A percentile compares a stretch with the other conserved stretches of the same genome.
Conservation (phyloP, 2,888 invertebrate genomes). For the Cremastinae sp. region DNA sequence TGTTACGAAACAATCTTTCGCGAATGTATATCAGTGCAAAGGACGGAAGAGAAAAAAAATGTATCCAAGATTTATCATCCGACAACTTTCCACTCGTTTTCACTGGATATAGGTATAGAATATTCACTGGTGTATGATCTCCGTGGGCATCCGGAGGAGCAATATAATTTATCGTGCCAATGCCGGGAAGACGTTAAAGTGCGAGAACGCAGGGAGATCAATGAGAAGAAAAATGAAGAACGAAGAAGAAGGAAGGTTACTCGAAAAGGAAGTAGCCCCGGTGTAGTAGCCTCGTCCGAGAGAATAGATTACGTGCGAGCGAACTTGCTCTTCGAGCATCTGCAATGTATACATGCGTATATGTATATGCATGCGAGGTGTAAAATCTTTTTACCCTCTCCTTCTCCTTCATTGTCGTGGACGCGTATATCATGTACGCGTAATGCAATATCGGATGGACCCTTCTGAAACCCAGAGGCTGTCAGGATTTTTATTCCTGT, state of each 20-base stretch:
- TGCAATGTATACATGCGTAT: background rate
- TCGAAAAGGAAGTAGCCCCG: conserved; percentile 30
- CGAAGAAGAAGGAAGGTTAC: conserved; percentile 9
- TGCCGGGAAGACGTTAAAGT: conserved; percentile 50
- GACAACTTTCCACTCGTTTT: conserved; percentile 41
- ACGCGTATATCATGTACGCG: conserved; percentile 72
- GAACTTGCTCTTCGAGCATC: conserved; percentile 9
- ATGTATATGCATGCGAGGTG: conserved; percentile 41
- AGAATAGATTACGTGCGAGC: conserved; percentile 19
- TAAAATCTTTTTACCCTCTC: conserved; percentile 26
- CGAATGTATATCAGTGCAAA: conserved; percentile 8
- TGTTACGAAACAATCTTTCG: background rate
- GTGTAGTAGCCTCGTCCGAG: conserved; percentile 35
- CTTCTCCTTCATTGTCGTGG: conserved; percentile 48
- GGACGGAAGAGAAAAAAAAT: background rate
- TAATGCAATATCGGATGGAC: conserved; percentile 72
- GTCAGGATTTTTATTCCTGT: conserved; percentile 47
- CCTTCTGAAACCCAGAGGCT: conserved; percentile 63
- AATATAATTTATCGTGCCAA: conserved; percentile 50
- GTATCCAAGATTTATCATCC: conserved; percentile 39
- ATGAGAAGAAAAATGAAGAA: conserved; percentile 9
- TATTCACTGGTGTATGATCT: background rate
- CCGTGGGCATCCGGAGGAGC: conserved; percentile 22
- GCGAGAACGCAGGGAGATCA: conserved; percentile 41
- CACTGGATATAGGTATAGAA: background rate